These are phyloP conservation scores for Cryptus armator DNA, from an alignment of 2,888 invertebrate genomes.

Conservation along the genomic window DNA sequence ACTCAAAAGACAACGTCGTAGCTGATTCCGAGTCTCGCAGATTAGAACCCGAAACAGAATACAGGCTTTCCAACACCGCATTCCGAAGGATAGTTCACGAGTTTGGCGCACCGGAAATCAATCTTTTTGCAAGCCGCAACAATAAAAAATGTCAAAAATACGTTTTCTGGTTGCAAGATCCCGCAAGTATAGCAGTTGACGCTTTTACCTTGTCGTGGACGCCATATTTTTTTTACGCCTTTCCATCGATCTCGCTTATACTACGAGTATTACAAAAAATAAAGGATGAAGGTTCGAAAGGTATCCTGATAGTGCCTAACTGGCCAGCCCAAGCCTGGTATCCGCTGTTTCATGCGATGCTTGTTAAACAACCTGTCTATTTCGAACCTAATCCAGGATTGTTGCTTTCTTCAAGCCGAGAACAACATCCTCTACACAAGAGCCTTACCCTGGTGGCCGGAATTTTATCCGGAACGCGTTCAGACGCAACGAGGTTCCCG, in stretches of 20 bases:
- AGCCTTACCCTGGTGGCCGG: constrained; percentile 65
- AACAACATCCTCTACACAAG: constrained; percentile 48
- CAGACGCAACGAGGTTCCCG: constrained; percentile 24
- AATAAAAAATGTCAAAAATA: constrained; percentile 73
- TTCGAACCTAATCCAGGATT: constrained; percentile 41
- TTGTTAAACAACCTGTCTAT: constrained; percentile 20
- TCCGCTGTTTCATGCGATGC: constrained; percentile 15
- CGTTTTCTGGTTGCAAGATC: constrained; percentile 73
- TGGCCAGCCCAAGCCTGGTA: constrained; percentile 32
- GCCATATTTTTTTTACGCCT: constrained; percentile 27
- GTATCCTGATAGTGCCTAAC: constrained; percentile 58
- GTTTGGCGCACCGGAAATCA: constrained; percentile 67
- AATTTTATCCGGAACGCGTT: constrained; percentile 60
- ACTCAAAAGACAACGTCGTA: neutral
- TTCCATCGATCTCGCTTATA: constrained; percentile 35
- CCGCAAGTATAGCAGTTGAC: constrained; percentile 61
- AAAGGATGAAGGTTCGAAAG: constrained; percentile 43
- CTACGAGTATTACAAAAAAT: constrained; percentile 54
- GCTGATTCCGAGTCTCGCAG: neutral
- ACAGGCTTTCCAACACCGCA: neutral
- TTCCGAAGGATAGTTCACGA: constrained; percentile 9
- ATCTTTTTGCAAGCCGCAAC: constrained; percentile 72
- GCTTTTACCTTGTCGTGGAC: constrained; percentile 43
- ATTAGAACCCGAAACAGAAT: constrained; percentile 29
- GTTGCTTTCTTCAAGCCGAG: constrained; percentile 49